A percentile compares a stretch with the other conserved stretches of the same genome.
Conservation (phyloP, 1,140 invertebrate species). For the Kradibia gibbosae region DNA sequence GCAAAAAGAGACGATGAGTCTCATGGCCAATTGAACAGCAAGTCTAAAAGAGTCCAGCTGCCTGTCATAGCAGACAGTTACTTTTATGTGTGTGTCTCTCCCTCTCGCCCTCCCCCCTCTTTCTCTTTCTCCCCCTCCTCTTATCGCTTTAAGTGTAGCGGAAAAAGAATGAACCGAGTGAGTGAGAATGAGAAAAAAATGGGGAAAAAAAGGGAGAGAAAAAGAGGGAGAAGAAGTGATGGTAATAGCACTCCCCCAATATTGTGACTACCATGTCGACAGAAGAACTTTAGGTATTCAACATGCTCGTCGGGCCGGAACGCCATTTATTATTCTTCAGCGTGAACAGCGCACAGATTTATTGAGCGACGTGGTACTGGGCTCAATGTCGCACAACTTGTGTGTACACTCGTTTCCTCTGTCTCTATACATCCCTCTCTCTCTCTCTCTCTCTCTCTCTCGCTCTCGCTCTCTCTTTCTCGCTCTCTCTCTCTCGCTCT, state of each 20-base stretch:
- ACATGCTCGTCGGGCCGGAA: slow-evolving; percentile 61
- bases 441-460: slow-evolving; percentile 12
- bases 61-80: slow-evolving; percentile 29
- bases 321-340: slow-evolving; percentile 61
- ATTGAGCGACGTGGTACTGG: slow-evolving; percentile 54
- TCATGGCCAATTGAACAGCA: slow-evolving; percentile 36
- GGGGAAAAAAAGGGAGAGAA: background rate
- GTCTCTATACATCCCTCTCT: background rate
- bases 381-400: slow-evolving; percentile 56
- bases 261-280: slow-evolving; percentile 67
- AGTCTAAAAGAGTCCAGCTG: slow-evolving; percentile 37
- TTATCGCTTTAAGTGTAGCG: slow-evolving; percentile 47
- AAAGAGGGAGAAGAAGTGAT: background rate
- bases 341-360: slow-evolving; percentile 56
- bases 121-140: no score
- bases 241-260: slow-evolving; percentile 62
- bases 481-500: background rate
- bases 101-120: no score
- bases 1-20: background rate
- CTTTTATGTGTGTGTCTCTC: slow-evolving; percentile 61
- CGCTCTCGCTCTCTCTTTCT: background rate
- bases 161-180: slow-evolving; percentile 16
- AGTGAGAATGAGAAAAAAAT: background rate
- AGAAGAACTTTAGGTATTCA: slow-evolving; percentile 58
- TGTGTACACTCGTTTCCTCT: slow-evolving; percentile 44